Conservation (phyloP, 2,113 vertebrate species). For the Agapornis roseicollis region DNA sequence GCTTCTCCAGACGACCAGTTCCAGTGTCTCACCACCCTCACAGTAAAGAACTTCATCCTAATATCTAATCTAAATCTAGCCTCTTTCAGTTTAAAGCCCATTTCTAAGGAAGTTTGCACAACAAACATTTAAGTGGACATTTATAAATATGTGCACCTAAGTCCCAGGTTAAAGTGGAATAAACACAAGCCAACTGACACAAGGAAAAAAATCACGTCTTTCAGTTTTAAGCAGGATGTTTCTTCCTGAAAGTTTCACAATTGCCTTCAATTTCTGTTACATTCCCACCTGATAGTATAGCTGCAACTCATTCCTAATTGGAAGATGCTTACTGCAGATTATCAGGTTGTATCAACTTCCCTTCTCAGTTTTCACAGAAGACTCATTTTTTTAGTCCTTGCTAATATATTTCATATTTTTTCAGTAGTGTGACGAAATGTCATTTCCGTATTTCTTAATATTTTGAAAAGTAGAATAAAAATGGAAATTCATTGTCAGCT, state of each 20-base stretch:
- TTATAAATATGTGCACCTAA: not conserved
- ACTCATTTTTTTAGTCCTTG: not conserved
- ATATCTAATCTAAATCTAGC: not conserved
- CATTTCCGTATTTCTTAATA: constrained; percentile 20
- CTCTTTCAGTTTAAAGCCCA: not conserved
- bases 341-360: not conserved
- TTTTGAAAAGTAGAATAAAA: constrained; percentile 7
- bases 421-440: not conserved
- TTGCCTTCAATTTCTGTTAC: not conserved
- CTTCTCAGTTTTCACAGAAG: not conserved
- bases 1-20: not conserved
- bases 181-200: not conserved
- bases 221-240: not conserved
- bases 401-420: constrained; percentile 4
- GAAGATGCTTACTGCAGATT: not conserved
- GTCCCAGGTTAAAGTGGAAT: not conserved
- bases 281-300: not conserved
- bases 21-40: not conserved
- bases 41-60: not conserved
- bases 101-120: not conserved
- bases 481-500: not conserved
- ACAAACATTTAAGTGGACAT: not conserved
- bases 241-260: not conserved
- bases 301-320: not conserved
- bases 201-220: not conserved